A percentile compares a stretch with the other conserved stretches of the same genome.
These are phyloP conservation scores for Amphipyra berbera DNA, from an alignment of 2,888 invertebrate genomes.

Conservation along the genomic window DNA sequence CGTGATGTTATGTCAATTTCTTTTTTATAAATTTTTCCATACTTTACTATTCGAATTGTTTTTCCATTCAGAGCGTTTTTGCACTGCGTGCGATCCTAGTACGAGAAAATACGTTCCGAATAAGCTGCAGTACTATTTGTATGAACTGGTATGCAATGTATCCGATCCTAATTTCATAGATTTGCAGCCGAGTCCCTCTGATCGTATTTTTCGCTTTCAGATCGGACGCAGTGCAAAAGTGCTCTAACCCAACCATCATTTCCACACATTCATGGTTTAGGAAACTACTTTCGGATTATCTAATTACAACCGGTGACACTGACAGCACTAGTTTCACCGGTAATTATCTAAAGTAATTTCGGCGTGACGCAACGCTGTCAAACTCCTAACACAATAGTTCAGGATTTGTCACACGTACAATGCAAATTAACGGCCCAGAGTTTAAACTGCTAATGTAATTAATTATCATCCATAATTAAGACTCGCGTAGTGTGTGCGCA, in stretches of 20 bases:
- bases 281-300: conserved; percentile 18
- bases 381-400: conserved; percentile 50
- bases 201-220: too few species aligned
- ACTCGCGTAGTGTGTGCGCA: conserved; percentile 58
- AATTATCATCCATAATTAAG: conserved; percentile 72
- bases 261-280: conserved; percentile 5
- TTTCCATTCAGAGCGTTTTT: too few species aligned
- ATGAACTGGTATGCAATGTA: too few species aligned
- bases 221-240: too few species aligned
- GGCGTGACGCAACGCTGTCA: conserved; percentile 38
- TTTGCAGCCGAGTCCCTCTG: too few species aligned
- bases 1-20: too few species aligned
- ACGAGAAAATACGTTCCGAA: too few species aligned
- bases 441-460: conserved; percentile 68
- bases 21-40: too few species aligned
- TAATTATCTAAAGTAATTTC: conserved; percentile 46
- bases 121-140: too few species aligned
- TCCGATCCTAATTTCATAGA: too few species aligned
- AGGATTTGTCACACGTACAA: conserved; percentile 50
- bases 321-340: conserved; percentile 30
- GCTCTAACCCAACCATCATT: background rate
- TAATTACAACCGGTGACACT: conserved; percentile 18
- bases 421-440: conserved; percentile 61
- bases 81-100: too few species aligned
- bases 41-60: too few species aligned